Evolutionary conservation across 1,140 invertebrate species (phyloP).

Genomic region (Drosophila murphyi): DNA sequence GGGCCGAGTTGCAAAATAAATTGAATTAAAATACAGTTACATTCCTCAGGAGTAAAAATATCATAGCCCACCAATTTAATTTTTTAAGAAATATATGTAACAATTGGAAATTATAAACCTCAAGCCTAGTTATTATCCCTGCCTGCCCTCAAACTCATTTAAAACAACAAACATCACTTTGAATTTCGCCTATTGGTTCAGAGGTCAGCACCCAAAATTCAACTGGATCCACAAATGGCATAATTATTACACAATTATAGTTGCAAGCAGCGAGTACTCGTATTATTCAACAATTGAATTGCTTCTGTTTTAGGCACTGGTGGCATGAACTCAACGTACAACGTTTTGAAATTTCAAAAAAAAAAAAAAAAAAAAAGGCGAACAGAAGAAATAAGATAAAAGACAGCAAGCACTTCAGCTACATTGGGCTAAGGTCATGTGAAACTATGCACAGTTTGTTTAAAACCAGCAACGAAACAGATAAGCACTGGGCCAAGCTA

Average conservation of each 20-base stretch:
- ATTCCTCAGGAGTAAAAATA: not conserved
- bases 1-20: not conserved
- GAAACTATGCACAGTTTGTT: slow-evolving; percentile 64
- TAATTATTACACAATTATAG: slow-evolving; percentile 66
- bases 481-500: slow-evolving; percentile 28
- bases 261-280: slow-evolving; percentile 33
- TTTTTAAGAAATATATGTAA: not conserved
- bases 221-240: slow-evolving; percentile 47
- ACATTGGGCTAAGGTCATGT: slow-evolving; percentile 71
- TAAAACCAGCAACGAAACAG: slow-evolving; percentile 41
- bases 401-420: slow-evolving; percentile 51
- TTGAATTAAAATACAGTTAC: not conserved
- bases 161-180: slow-evolving; percentile 1
- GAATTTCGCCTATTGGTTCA: slow-evolving; percentile 18
- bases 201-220: slow-evolving; percentile 25
- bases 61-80: not conserved
- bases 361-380: slow-evolving; percentile 13
- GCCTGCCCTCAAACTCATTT: not conserved
- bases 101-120: not conserved
- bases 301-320: slow-evolving; percentile 70
- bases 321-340: slow-evolving; percentile 37
- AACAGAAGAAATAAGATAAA: slow-evolving; percentile 47
- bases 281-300: slow-evolving; percentile 51
- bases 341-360: slow-evolving; percentile 58
- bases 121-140: not conserved